phyloP scores from a whole-genome alignment of 2,113 vertebrate genomes.

The Struthio camelus region DNA sequence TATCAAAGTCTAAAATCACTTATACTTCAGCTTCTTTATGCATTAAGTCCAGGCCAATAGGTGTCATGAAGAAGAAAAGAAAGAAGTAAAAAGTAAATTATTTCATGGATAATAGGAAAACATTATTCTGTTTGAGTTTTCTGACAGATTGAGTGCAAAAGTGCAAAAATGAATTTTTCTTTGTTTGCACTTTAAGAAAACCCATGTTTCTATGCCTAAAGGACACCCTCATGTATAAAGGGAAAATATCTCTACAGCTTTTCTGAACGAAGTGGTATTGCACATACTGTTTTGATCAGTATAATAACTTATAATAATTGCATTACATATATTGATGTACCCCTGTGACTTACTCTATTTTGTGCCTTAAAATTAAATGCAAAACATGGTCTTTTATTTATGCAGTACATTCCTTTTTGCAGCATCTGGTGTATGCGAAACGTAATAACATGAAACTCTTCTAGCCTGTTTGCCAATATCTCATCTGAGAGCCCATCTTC shows the following conservation, averaged over 20 bases:
- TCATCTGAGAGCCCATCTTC: constrained; percentile 22
- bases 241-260: neutral
- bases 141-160: neutral
- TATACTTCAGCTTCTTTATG: neutral
- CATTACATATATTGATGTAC: constrained; percentile 41
- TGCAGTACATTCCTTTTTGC: constrained; percentile 20
- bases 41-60: neutral
- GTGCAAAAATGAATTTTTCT: neutral
- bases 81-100: neutral
- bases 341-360: constrained; percentile 54
- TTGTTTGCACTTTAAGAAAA: neutral
- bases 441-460: constrained; percentile 30
- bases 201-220: constrained; percentile 6
- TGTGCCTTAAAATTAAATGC: constrained; percentile 54
- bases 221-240: neutral
- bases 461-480: constrained; percentile 46
- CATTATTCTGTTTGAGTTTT: neutral
- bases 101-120: neutral
- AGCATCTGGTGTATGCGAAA: constrained; percentile 37
- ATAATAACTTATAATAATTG: neutral
- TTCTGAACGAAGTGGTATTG: constrained; percentile 29
- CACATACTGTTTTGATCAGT: neutral
- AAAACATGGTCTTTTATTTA: constrained; percentile 56
- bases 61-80: neutral
- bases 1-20: neutral